Conservation (phyloP, 2,797 vertebrate species). For the Hemitrygon akajei region DNA sequence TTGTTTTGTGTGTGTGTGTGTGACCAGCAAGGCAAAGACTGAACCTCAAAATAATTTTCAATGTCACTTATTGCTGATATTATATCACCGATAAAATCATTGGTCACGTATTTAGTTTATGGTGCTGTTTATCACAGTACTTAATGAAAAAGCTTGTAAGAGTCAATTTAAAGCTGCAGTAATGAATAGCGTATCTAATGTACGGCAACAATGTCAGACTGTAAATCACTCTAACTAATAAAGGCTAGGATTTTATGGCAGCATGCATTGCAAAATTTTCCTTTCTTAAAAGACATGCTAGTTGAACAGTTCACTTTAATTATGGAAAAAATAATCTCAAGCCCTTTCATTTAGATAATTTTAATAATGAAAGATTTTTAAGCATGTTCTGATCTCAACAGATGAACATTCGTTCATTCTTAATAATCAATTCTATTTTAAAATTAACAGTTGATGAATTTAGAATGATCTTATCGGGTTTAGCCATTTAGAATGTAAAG, state of each 20-base stretch:
- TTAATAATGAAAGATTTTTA: neutral
- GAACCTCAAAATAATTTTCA: conserved; percentile 64
- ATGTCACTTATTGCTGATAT: conserved; percentile 54
- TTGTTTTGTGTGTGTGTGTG: conserved; percentile 44
- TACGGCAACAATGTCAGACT: neutral
- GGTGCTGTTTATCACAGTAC: neutral
- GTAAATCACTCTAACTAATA: conserved; percentile 12
- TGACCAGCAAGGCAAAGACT: conserved; percentile 62
- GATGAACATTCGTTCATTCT: neutral
- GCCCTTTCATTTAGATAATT: neutral
- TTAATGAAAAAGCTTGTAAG: conserved; percentile 6
- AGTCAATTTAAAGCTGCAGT: neutral
- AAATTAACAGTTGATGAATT: neutral
- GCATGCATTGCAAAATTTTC: neutral
- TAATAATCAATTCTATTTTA: neutral
- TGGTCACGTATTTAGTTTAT: conserved; percentile 31
- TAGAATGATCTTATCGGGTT: neutral
- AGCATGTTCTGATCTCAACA: neutral
- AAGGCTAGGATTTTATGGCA: conserved; percentile 2
- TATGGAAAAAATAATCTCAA: neutral
- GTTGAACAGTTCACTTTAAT: neutral
- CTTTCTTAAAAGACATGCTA: no score
- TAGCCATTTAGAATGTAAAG: neutral
- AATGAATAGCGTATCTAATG: neutral
- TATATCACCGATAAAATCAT: neutral